These are phyloP conservation scores for Apantesis nais DNA, from an alignment of 2,888 invertebrate genomes.

Conservation along the genomic window DNA sequence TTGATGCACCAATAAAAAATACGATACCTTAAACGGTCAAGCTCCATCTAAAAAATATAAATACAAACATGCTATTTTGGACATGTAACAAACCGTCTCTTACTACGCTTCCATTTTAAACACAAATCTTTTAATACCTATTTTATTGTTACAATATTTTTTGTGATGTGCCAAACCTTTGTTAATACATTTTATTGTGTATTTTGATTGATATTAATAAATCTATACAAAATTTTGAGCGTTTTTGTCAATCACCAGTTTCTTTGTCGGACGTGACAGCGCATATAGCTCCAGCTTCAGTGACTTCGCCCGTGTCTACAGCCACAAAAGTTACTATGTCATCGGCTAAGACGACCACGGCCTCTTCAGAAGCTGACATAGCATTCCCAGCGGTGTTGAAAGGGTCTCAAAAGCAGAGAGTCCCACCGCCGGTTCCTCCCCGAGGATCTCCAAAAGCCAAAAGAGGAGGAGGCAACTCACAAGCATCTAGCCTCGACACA, in stretches of 20 bases:
- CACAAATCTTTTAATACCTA: conserved; percentile 58
- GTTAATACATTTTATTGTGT: conserved; percentile 51
- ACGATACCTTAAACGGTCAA: conserved; percentile 77
- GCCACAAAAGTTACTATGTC: conserved; percentile 69
- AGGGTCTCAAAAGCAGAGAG: conserved; percentile 90
- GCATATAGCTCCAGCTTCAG: conserved; percentile 80
- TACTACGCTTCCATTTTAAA: conserved; percentile 66
- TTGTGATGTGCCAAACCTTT: conserved; percentile 68
- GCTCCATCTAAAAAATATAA: conserved; percentile 83
- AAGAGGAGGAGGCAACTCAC: conserved; percentile 79
- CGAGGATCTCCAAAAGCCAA: conserved; percentile 91
- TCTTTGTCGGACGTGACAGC: conserved; percentile 85
- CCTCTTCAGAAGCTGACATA: conserved; percentile 81
- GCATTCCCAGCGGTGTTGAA: conserved; percentile 92
- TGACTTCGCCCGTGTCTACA: conserved; percentile 78
- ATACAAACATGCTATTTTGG: conserved; percentile 81
- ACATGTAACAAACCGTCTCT: conserved; percentile 62
- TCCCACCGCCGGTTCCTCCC: conserved; percentile 95
- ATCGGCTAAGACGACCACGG: conserved; percentile 63
- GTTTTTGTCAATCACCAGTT: conserved; percentile 64
- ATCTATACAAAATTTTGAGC: conserved; percentile 56
- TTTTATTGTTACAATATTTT: conserved; percentile 48
- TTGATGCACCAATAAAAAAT: conserved; percentile 78
- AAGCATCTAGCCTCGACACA: conserved; percentile 71
- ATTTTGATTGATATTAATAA: conserved; percentile 67